Conservation (phyloP, 2,888 invertebrate species). For the Tribolium freemani region DNA sequence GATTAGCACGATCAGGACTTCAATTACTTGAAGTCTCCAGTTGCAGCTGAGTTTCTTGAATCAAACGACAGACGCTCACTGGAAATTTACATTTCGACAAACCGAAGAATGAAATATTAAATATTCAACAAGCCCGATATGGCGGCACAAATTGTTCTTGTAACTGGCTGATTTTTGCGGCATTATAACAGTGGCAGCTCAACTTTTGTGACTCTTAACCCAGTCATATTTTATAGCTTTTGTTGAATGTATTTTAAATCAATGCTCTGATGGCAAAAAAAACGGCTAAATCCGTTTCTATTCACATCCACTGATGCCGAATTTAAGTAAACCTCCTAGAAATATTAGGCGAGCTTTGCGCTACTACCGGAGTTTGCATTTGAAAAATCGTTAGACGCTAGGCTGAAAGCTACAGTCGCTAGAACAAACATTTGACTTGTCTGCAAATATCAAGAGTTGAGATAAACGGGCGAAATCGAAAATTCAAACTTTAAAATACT, state of each 20-base stretch:
- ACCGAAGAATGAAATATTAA: conserved; percentile 16
- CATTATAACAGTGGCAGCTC: too few relatives aligned
- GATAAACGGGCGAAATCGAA: too few relatives aligned
- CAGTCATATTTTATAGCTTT: too few relatives aligned
- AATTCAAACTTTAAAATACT: too few relatives aligned
- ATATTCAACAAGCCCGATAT: conserved; percentile 7
- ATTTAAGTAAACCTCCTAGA: background rate
- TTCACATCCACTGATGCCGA: background rate
- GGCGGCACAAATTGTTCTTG: background rate
- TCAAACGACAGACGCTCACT: background rate
- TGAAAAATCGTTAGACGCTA: background rate
- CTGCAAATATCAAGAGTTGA: background rate
- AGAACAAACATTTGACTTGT: background rate
- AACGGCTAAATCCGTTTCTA: too few relatives aligned
- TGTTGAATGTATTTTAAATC: too few relatives aligned
- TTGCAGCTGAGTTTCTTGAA: conserved; percentile 4
- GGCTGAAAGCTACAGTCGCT: background rate
- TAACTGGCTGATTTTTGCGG: background rate
- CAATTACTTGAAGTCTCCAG: conserved; percentile 1
- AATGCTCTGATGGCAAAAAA: too few relatives aligned
- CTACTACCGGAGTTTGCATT: background rate
- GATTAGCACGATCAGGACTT: conserved; percentile 18
- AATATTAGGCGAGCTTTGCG: background rate
- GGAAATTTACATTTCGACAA: conserved; percentile 13
- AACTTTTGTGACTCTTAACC: too few relatives aligned